phyloP scores from a whole-genome alignment of 2,113 vertebrate species.

The Labeo catla region DNA sequence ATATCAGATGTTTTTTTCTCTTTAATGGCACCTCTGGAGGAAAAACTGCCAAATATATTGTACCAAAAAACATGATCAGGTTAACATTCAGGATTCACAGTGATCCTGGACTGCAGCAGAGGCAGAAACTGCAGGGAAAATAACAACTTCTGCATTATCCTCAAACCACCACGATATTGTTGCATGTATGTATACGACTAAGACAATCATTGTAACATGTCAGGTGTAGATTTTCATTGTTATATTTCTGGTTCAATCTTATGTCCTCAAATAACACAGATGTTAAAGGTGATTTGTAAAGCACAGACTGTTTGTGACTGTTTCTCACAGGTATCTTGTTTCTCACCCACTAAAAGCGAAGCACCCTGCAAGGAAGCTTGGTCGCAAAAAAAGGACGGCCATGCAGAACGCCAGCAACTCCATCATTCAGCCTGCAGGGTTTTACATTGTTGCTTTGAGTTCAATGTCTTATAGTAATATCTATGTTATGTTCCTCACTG shows the following conservation, averaged over 20 bases:
- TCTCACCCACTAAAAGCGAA: too few relatives aligned
- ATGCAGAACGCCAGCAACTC: too few relatives aligned
- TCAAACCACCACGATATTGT: neutral
- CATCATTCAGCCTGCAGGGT: too few relatives aligned
- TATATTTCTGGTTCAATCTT: neutral
- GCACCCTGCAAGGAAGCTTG: too few relatives aligned
- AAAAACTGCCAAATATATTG: slow-evolving; percentile 7
- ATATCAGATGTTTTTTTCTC: neutral
- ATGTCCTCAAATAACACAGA: neutral
- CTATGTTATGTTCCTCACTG: too few relatives aligned
- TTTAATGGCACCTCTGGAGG: slow-evolving; percentile 36
- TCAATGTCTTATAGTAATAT: too few relatives aligned
- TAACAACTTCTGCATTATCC: neutral
- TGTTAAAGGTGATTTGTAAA: neutral
- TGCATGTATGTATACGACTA: neutral
- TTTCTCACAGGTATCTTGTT: too few relatives aligned
- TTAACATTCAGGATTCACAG: neutral
- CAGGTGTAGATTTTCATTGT: neutral
- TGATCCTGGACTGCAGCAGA: neutral
- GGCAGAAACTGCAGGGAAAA: neutral
- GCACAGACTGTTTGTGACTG: neutral
- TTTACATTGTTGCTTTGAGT: too few relatives aligned
- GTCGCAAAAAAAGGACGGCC: too few relatives aligned
- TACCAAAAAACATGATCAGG: neutral
- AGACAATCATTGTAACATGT: neutral